Evolutionary conservation across 2,113 vertebrate species (phyloP).

Genomic region (Elephantulus edwardii): DNA sequence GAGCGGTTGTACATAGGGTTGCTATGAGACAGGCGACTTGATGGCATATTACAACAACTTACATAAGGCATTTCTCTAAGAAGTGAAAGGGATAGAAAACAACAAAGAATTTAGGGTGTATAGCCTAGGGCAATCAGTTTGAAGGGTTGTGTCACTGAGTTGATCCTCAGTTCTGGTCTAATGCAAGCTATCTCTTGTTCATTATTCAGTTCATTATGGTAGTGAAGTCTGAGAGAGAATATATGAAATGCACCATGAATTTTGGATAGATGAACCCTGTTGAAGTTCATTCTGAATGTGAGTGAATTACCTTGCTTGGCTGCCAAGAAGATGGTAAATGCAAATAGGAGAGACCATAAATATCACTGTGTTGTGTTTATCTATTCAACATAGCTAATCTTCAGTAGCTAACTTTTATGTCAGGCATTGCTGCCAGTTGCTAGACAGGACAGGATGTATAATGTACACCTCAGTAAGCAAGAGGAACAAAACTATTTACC

Average conservation of each 20-base stretch:
- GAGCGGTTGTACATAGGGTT: no score
- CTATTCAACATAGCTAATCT: slow-evolving; percentile 25
- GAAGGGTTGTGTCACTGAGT: no score
- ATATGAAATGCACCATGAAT: background rate
- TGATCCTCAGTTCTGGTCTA: background rate
- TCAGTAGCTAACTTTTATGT: background rate
- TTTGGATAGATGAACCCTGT: no score
- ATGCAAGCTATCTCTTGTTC: background rate
- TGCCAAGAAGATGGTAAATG: slow-evolving; percentile 38
- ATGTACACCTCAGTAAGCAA: background rate
- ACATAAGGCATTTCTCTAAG: background rate
- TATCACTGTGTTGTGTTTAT: background rate
- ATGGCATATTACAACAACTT: no score
- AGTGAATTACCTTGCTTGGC: background rate
- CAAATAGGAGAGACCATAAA: background rate
- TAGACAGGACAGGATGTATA: background rate
- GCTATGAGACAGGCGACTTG: no score
- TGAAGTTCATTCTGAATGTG: background rate
- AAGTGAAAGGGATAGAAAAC: background rate
- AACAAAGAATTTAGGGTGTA: background rate
- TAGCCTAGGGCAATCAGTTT: background rate
- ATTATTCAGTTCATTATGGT: background rate
- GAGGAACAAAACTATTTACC: background rate
- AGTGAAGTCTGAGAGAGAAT: background rate
- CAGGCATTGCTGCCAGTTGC: background rate